A percentile compares a stretch with the other conserved stretches of the same genome.
Conservation (phyloP, 2,797 vertebrate species). For the Dermochelys coriacea region DNA sequence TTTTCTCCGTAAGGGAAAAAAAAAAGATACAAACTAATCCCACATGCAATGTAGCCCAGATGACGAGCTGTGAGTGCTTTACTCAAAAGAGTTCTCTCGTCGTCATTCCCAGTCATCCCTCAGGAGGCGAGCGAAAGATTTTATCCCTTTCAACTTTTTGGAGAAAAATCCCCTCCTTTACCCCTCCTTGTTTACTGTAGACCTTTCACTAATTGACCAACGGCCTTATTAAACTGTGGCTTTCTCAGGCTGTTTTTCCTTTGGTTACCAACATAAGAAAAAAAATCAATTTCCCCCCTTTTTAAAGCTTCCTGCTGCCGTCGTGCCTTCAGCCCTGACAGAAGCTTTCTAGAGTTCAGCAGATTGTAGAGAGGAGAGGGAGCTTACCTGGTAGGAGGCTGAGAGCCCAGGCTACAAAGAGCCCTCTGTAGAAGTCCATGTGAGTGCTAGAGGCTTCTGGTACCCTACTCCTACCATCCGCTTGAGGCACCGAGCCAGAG, state of each 20-base stretch:
- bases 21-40: background rate
- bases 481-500: slow-evolving; percentile 76
- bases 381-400: slow-evolving; percentile 90
- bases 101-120: background rate
- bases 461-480: slow-evolving; percentile 29
- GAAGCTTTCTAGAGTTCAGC: background rate
- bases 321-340: background rate
- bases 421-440: slow-evolving; percentile 90
- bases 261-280: background rate
- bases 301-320: background rate
- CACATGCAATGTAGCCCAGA: background rate
- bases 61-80: background rate
- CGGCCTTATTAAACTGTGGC: background rate
- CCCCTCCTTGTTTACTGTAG: background rate
- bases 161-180: background rate
- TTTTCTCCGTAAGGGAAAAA: background rate
- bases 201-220: background rate
- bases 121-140: background rate
- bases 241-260: background rate
- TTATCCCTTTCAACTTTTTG: background rate
- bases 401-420: slow-evolving; percentile 89
- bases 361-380: background rate
- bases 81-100: background rate
- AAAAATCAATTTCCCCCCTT: background rate
- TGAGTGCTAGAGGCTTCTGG: slow-evolving; percentile 15